Percentiles rank a stretch among this genome's conserved stretches.
These are phyloP conservation scores for Eudasyphora cyanicolor DNA, from an alignment of 2,888 invertebrate genomes.

Conservation along the genomic window DNA sequence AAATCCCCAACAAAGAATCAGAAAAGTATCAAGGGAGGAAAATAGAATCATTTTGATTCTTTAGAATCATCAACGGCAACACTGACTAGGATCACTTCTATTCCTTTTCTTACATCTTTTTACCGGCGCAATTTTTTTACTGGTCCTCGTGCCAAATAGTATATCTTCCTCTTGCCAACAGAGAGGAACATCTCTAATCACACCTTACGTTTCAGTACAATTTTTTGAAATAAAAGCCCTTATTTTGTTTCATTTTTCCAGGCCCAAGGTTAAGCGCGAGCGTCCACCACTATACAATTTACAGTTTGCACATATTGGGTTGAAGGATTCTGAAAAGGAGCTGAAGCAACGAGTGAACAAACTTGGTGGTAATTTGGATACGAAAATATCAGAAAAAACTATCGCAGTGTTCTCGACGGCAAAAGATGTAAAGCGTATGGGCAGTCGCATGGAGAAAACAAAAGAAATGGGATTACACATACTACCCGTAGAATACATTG, in stretches of 20 bases:
- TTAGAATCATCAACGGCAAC: no score
- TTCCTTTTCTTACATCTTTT: neutral
- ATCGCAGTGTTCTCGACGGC: constrained; percentile 89
- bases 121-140: neutral
- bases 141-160: neutral
- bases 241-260: constrained; percentile 68
- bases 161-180: neutral
- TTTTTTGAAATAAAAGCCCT: no score
- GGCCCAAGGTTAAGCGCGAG: constrained; percentile 85
- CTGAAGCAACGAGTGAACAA: constrained; percentile 86
- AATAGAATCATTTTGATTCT: no score
- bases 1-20: no score
- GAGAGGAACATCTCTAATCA: no score
- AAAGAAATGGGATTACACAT: constrained; percentile 88
- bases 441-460: constrained; percentile 84
- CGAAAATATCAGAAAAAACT: constrained; percentile 84
- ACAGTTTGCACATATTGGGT: constrained; percentile 87
- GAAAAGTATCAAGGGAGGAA: no score
- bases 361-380: constrained; percentile 88
- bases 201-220: no score
- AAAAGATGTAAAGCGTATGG: constrained; percentile 86
- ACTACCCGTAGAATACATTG: constrained; percentile 88
- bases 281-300: constrained; percentile 88
- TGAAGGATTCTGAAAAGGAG: constrained; percentile 82
- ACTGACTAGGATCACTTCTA: no score